phyloP scores from a whole-genome alignment of 2,113 vertebrate genomes.

The Erpornis zantholeuca region DNA sequence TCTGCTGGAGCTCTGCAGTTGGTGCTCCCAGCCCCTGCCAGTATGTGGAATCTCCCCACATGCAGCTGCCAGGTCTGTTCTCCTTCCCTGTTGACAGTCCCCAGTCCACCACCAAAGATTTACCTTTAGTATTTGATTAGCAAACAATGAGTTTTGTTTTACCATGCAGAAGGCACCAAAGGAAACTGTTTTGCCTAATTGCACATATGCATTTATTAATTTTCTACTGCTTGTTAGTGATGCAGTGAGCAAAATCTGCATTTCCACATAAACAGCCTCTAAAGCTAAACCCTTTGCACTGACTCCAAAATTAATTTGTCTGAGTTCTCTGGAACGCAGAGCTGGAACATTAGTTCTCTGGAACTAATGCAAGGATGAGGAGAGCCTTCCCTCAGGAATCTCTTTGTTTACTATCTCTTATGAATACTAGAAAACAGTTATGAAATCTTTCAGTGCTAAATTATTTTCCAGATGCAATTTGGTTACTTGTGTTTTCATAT shows the following conservation, averaged over 20 bases:
- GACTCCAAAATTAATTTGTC: neutral
- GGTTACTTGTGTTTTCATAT: neutral
- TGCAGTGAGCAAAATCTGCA: neutral
- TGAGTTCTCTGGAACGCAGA: neutral
- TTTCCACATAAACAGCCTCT: neutral
- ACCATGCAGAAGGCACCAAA: neutral
- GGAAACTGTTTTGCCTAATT: neutral
- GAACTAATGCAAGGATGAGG: neutral
- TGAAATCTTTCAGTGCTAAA: neutral
- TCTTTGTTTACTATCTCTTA: neutral
- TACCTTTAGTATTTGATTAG: neutral
- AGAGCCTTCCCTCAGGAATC: neutral
- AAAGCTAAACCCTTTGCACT: neutral
- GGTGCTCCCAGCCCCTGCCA: neutral
- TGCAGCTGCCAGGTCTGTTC: neutral
- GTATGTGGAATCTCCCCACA: fast-evolving
- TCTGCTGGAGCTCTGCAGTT: neutral
- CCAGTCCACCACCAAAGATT: neutral
- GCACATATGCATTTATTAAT: neutral
- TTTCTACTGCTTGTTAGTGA: neutral
- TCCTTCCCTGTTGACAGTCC: neutral
- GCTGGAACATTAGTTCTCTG: neutral
- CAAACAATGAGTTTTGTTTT: neutral
- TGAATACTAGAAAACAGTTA: neutral
- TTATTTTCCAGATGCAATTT: neutral